A percentile compares a stretch with the other conserved stretches of the same genome.
phyloP scores from a whole-genome alignment of 1,140 invertebrate genomes.

The Maconellicoccus hirsutus region DNA sequence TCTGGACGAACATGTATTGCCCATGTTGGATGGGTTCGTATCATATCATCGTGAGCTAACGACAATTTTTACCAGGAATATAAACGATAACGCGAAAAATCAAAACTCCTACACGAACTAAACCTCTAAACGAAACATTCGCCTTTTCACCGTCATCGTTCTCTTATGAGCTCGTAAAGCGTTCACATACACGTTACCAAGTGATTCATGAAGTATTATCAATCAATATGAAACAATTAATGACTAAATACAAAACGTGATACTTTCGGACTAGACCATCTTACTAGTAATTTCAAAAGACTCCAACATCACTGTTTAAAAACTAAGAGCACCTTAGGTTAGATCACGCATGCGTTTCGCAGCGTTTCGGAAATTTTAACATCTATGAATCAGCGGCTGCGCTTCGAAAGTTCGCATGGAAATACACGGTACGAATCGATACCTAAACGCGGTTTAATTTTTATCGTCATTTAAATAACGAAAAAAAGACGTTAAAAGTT shows the following conservation, averaged over 20 bases:
- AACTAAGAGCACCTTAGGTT: background rate
- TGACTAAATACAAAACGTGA: background rate
- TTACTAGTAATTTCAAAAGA: background rate
- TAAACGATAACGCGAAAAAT: too few species aligned
- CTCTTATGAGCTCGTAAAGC: too few species aligned
- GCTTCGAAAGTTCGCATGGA: background rate
- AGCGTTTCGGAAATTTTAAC: background rate
- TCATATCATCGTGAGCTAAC: background rate
- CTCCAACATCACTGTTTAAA: background rate
- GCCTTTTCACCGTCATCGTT: too few species aligned
- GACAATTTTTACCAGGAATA: too few species aligned
- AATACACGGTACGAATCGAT: background rate
- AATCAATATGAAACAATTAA: background rate
- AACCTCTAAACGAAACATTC: too few species aligned
- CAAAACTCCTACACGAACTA: too few species aligned
- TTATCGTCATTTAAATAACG: constrained; percentile 5
- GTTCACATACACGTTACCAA: too few species aligned
- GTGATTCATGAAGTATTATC: background rate
- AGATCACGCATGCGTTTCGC: background rate
- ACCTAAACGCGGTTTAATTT: background rate
- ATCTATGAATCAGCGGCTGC: background rate
- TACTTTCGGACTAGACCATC: background rate
- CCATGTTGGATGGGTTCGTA: background rate
- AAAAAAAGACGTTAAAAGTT: background rate
- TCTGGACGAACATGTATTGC: constrained; percentile 27